These are phyloP conservation scores for Drosophila melanica DNA, from an alignment of 1,140 invertebrate genomes.

Conservation along the genomic window DNA sequence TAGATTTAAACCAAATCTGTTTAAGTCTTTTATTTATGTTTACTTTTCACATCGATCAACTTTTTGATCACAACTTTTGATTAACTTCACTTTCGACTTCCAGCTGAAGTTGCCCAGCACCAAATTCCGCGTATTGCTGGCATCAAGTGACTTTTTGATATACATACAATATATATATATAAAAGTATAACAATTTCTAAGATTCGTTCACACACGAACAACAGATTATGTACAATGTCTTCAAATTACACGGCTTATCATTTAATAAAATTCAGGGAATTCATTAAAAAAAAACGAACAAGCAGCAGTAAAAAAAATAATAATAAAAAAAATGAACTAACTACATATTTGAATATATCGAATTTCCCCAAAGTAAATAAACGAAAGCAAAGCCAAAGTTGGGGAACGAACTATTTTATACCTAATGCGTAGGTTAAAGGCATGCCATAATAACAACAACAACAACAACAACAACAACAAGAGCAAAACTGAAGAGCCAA, in stretches of 20 bases:
- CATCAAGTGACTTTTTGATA: conserved; percentile 31
- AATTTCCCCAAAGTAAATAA: conserved; percentile 66
- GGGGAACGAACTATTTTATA: conserved; percentile 61
- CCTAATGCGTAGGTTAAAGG: conserved; percentile 61
- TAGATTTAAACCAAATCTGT: background rate
- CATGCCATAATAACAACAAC: conserved; percentile 20
- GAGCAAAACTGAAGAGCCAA: conserved; percentile 22
- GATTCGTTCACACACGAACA: conserved; percentile 48
- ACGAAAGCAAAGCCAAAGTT: conserved; percentile 27
- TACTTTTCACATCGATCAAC: background rate
- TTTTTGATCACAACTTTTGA: background rate
- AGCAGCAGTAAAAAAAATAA: conserved; percentile 15
- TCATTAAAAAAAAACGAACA: conserved; percentile 66
- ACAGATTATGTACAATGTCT: conserved; percentile 67
- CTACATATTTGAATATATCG: conserved; percentile 75
- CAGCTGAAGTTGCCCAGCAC: conserved; percentile 11
- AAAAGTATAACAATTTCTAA: conserved; percentile 34
- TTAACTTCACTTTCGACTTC: conserved; percentile 15
- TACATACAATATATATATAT: conserved; percentile 7
- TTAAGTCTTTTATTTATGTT: background rate
- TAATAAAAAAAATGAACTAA: conserved; percentile 31
- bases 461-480: conserved; percentile 13
- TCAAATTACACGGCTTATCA: conserved; percentile 76
- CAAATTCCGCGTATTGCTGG: conserved; percentile 30
- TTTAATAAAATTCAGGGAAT: conserved; percentile 75